Base-by-base conservation (phyloP, 2,888 invertebrate genomes). In the Cylindroiulus punctatus region DNA sequence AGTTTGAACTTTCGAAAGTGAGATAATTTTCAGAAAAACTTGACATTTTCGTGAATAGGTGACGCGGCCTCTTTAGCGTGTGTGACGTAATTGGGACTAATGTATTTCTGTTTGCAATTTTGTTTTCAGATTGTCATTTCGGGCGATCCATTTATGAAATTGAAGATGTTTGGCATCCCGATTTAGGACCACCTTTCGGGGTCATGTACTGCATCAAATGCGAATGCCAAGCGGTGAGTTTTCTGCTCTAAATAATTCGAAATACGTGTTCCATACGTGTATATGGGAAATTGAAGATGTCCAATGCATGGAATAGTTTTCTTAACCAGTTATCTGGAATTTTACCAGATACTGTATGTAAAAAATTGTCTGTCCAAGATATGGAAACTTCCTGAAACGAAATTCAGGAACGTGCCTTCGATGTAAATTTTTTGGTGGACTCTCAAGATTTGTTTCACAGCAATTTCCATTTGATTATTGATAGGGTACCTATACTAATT, bases 121-220 rank as follows among this genome's bases (percentile, higher is more conserved):
- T 52, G 17, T 91, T 95, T 95, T 85, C 94, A 96, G 98, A 98
- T 93, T 98, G 98, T 91, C 94, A 95, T 89, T 96, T 98, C 91
- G 98, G 97, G 88, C 96, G 96, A 90, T 94, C 95, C 91, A 93
- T 95, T 86, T 94, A 95, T 89, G 96, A 97, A 92, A 92, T 98
- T 89, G 97, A 96, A 86, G 95, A 97, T 85, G 94, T 95, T 89
- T 98, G 98, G 97, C 96, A 95, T 90, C 97, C 98, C 85, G 96
- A 97, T 91, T 93, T 98, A 89, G 97, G 97, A 87, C 96, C 96
- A 86, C 97, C 98, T 26, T 97, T 97, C 91, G 98, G 97, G 88
- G 94, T 97, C 88, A 96, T 97, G 94, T 96, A 96, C 92, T 98
- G 98, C 93, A 96, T 98, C 92, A 95, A 95, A 93, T 98, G 98